These are phyloP conservation scores for Herpetotheres cachinnans DNA, from an alignment of 2,113 vertebrate genomes.

Conservation along the genomic window DNA sequence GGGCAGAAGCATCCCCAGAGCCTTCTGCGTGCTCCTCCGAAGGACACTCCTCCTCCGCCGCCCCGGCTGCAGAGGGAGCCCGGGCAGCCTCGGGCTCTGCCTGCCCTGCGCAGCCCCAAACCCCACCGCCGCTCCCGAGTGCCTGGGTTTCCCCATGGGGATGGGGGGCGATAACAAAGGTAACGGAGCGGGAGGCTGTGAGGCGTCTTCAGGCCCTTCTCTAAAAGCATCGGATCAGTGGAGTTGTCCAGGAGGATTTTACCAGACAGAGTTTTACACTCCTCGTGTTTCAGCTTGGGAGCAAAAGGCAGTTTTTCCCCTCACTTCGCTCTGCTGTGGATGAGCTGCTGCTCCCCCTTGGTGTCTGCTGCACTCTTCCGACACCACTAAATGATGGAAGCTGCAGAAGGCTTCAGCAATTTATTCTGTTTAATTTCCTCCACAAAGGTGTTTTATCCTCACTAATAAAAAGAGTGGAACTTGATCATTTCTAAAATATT, in stretches of 20 bases:
- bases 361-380: background rate
- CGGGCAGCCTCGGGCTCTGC: background rate
- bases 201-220: background rate
- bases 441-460: constrained; percentile 64
- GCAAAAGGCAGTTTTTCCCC: background rate
- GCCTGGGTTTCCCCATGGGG: background rate
- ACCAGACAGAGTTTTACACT: background rate
- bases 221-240: rapidly evolving
- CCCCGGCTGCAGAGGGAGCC: background rate
- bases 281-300: background rate
- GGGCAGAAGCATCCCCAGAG: background rate
- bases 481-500: constrained; percentile 69
- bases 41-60: background rate
- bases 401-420: constrained; percentile 28
- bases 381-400: background rate
- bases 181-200: background rate
- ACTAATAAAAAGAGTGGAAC: constrained; percentile 65
- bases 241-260: background rate
- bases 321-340: background rate
- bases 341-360: background rate
- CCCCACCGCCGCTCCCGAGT: rapidly evolving
- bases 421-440: constrained; percentile 62
- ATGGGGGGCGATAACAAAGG: background rate
- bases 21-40: background rate
- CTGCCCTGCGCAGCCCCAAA: background rate